A percentile compares a stretch with the other conserved stretches of the same genome.
Conservation (phyloP, 2,113 vertebrate species). For the Solenodon paradoxus region DNA sequence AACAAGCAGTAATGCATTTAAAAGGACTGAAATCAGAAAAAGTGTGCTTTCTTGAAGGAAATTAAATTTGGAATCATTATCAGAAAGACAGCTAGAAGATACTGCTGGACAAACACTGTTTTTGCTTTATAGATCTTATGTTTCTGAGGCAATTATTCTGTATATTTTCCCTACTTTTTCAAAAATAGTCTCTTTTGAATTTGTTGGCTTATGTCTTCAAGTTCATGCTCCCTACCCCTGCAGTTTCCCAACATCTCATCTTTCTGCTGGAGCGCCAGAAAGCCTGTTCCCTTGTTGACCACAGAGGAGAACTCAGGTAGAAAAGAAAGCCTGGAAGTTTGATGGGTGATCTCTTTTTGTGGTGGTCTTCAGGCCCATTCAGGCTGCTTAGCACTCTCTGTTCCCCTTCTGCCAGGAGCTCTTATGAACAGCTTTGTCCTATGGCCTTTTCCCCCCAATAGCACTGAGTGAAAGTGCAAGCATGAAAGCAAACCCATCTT, state of each 20-base stretch:
- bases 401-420: not conserved
- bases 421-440: not conserved
- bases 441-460: not conserved
- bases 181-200: slow-evolving; percentile 41
- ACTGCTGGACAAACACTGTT: not conserved
- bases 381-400: not conserved
- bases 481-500: not conserved
- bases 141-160: not conserved
- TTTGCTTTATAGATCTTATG: not conserved
- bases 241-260: not conserved
- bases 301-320: not conserved
- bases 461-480: not conserved
- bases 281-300: not conserved
- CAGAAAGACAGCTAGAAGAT: not conserved
- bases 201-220: not conserved
- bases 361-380: not conserved
- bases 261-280: not conserved
- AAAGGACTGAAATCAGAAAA: not conserved
- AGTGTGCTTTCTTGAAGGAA: not conserved
- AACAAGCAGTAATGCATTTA: not conserved
- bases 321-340: slow-evolving; percentile 18
- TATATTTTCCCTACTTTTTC: not conserved
- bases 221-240: not conserved
- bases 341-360: not conserved
- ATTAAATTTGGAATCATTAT: not conserved